Percentiles rank a stretch among this genome's conserved stretches.
Evolutionary conservation across 2,113 vertebrate species (phyloP).

Genomic region (Chloropsis cyanopogon): DNA sequence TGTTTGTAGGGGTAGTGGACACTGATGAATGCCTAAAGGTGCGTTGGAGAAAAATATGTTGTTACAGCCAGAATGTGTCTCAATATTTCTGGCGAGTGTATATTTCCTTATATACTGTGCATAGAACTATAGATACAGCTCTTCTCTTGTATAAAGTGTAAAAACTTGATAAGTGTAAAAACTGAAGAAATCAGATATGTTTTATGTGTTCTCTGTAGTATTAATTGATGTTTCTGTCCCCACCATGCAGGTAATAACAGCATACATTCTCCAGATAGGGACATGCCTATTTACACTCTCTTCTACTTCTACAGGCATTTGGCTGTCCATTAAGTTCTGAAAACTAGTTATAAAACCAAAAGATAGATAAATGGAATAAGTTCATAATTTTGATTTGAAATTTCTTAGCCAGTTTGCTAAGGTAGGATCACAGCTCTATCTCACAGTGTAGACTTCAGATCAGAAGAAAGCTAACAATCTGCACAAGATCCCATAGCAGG

Average conservation of each 20-base stretch:
- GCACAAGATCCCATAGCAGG: background rate
- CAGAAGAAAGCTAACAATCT: background rate
- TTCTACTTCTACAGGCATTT: background rate
- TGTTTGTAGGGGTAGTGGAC: background rate
- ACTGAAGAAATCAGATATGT: background rate
- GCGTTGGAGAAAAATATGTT: background rate
- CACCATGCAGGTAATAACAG: background rate
- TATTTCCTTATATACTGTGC: background rate
- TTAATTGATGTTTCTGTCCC: background rate
- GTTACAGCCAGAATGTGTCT: background rate
- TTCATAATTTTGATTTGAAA: background rate
- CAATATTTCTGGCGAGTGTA: background rate
- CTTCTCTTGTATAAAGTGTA: background rate
- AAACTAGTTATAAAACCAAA: background rate
- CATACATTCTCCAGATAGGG: fast-evolving
- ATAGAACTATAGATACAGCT: background rate
- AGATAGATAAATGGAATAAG: background rate
- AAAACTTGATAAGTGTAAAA: background rate
- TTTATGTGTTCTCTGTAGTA: background rate
- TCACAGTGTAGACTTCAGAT: background rate
- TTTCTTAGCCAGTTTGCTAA: background rate
- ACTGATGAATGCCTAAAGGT: background rate
- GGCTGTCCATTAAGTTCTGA: background rate
- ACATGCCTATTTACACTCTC: background rate
- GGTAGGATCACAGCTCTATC: background rate